phyloP scores from a whole-genome alignment of 2,888 invertebrate genomes.

The Nycteola revayana region DNA sequence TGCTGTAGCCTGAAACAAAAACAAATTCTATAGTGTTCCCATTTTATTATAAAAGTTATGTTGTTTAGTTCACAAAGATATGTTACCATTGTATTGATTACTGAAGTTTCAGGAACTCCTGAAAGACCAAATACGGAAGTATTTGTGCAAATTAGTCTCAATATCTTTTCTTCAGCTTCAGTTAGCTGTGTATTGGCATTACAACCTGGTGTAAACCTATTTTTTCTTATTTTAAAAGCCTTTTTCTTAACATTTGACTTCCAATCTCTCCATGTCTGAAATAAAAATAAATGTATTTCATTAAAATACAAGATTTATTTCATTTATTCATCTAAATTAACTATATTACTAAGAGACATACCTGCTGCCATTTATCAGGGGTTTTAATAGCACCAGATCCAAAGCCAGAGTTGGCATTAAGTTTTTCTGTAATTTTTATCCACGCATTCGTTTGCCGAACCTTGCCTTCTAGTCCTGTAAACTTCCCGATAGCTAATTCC shows the following conservation, averaged over 20 bases:
- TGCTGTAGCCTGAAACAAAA: conserved; percentile 29
- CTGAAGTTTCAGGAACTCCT: conserved; percentile 56
- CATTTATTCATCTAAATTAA: not conserved
- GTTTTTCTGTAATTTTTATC: conserved; percentile 62
- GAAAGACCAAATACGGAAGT: conserved; percentile 54
- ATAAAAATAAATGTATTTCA: conserved; percentile 1
- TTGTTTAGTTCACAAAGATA: too few relatives aligned
- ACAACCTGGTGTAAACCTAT: conserved; percentile 52
- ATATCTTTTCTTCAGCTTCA: conserved; percentile 55
- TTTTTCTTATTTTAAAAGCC: conserved; percentile 59
- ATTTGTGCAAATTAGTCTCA: conserved; percentile 54
- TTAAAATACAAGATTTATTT: not conserved
- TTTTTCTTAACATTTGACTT: conserved; percentile 65
- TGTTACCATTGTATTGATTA: conserved; percentile 38
- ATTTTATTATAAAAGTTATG: too few relatives aligned
- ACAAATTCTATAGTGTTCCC: too few relatives aligned
- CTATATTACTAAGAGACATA: conserved; percentile 13
- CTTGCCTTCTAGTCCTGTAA: conserved; percentile 52
- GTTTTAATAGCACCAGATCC: conserved; percentile 62
- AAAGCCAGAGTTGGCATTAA: conserved; percentile 59
- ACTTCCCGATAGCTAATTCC: conserved; percentile 57
- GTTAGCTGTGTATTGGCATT: conserved; percentile 50
- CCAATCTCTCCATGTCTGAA: conserved; percentile 62
- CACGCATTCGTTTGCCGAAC: conserved; percentile 58
- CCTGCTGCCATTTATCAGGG: conserved; percentile 66